These are phyloP conservation scores for Drosophila trapezifrons DNA, from an alignment of 1,140 invertebrate genomes.

Conservation along the genomic window DNA sequence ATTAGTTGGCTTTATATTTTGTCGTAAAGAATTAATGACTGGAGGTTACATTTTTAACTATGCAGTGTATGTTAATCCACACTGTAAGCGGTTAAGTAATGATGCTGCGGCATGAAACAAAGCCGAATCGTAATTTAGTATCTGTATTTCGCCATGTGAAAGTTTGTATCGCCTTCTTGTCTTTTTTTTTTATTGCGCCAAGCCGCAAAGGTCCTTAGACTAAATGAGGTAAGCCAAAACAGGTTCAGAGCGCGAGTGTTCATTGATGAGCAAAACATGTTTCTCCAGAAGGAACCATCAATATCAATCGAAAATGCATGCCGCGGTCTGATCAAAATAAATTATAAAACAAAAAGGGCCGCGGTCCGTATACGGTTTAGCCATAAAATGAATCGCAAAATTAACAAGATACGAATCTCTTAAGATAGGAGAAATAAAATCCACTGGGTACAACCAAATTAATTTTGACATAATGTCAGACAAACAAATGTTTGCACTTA, in stretches of 20 bases:
- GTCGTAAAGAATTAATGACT: slow-evolving; percentile 26
- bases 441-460: slow-evolving; percentile 56
- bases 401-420: slow-evolving; percentile 59
- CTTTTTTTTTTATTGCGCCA: slow-evolving; percentile 21
- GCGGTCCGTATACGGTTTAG: slow-evolving; percentile 33
- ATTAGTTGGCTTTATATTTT: slow-evolving; percentile 11
- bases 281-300: slow-evolving; percentile 52
- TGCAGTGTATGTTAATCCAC: slow-evolving; percentile 10
- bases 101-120: slow-evolving; percentile 37
- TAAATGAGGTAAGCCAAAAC: slow-evolving; percentile 37
- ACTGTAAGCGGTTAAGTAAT: slow-evolving; percentile 28
- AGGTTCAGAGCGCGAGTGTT: slow-evolving; percentile 36
- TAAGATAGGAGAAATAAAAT: slow-evolving; percentile 57
- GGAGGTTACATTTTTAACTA: slow-evolving; percentile 1
- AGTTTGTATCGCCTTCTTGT: slow-evolving; percentile 44
- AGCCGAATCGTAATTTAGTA: slow-evolving; percentile 36
- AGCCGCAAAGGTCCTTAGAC: slow-evolving; percentile 33
- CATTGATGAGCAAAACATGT: slow-evolving; percentile 61
- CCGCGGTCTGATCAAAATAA: slow-evolving; percentile 57
- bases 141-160: slow-evolving; percentile 31
- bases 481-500: slow-evolving; percentile 62
- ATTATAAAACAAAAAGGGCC: slow-evolving; percentile 60
- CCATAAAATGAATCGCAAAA: slow-evolving; percentile 57
- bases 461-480: slow-evolving; percentile 59
- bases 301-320: slow-evolving; percentile 59